Conservation (phyloP, 35 echinoderm and acorn worm species). For the Holothuria glaberrima region DNA sequence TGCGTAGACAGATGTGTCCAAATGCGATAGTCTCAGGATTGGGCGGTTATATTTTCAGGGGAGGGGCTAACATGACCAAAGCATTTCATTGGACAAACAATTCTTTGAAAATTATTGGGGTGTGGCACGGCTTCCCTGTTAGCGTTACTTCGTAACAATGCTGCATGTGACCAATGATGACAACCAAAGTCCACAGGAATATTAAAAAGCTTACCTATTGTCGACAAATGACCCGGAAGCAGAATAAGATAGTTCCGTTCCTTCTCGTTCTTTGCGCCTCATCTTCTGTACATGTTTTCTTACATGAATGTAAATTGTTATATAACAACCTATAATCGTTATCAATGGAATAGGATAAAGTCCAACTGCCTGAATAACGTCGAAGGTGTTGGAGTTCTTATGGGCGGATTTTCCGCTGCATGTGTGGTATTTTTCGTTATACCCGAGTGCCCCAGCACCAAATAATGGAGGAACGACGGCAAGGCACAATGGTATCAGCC, state of each 20-base stretch:
- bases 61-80: no score
- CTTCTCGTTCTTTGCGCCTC: constrained; percentile 27
- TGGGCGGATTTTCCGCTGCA: constrained; percentile 63
- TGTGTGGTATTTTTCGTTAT: constrained; percentile 65
- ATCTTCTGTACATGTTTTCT: constrained; percentile 35
- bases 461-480: constrained; percentile 54
- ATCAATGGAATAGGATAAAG: constrained; percentile 41
- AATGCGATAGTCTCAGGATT: no score
- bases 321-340: constrained; percentile 58
- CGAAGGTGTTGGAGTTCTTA: constrained; percentile 62
- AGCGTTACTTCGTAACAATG: no score
- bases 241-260: constrained; percentile 46
- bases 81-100: no score
- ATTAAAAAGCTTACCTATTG: constrained; percentile 31
- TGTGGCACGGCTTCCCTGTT: no score
- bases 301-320: constrained; percentile 42
- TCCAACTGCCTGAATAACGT: constrained; percentile 32
- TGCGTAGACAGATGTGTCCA: no score
- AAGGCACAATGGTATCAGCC: constrained; percentile 66
- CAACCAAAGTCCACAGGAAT: no score
- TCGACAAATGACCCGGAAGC: constrained; percentile 36
- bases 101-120: no score
- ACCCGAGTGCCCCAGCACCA: constrained; percentile 71
- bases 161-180: no score
- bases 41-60: no score